Evolutionary conservation across 1,140 invertebrate species (phyloP), one percentile per base, ranked within the genome.

Genomic region (Drosophila athabasca): DNA sequence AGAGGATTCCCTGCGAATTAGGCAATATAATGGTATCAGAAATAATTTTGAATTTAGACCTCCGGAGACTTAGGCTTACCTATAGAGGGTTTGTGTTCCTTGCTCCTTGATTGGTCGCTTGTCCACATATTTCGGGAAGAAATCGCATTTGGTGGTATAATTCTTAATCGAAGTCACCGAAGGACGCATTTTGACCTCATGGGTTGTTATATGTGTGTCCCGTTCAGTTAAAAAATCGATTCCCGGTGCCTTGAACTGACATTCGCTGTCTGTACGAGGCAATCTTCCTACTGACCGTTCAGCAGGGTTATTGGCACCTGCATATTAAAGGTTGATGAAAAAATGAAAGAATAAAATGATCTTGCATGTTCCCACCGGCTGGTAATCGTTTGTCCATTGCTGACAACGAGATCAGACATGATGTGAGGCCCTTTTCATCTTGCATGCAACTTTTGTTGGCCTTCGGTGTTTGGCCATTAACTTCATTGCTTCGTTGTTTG

Each of bases 1-100:
- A 61, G 95, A 95, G 8, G 94, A 94, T 81, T 97, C 96, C 62
- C 90, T 91, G 35, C 7, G 50, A 54, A 52, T 3, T 4, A 54
- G 26, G 15, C 0, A 41, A 22, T n/a, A 24, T 2, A 22, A 1
- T 6, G 2, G 0, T 0, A 17, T 39, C 6, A 6, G 0, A 17
- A 17, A 2, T 22, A 24, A 1, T 0, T 0, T 17, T 39, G 8
- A 11, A 15, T 13, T 11, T 0, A 13, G 35, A 11, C 0, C 8
- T 24, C 7, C 9, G 2, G 3, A 22, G 17, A 19, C 3, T 13
- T 4, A 9, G 7, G 8, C 45, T 8, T 55, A 89, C 89, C 89
- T 81, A 41, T 90, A 91, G 8, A 91, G 67, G 1, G 89, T 85
- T 50, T 91, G 90, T 26, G 90, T 91, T 22, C 79, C 67, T 50